Conservation (phyloP, 2,113 vertebrate genomes). For the Coracopsis vasa region DNA sequence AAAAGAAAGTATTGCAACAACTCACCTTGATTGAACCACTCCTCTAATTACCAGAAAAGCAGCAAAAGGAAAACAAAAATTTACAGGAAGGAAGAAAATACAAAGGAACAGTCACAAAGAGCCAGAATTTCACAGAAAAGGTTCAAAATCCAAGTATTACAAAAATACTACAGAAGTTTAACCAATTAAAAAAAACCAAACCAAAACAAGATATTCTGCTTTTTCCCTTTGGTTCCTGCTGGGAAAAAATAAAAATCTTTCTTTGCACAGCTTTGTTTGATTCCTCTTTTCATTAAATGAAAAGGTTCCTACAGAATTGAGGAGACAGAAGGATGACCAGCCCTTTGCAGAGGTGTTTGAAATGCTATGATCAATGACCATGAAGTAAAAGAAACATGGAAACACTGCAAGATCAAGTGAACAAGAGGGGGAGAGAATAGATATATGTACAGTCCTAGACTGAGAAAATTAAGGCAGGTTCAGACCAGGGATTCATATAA, state of each 20-base stretch:
- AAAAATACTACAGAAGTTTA: neutral
- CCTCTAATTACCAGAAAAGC: slow-evolving; percentile 92
- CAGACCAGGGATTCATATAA: neutral
- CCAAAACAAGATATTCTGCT: neutral
- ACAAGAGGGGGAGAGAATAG: neutral
- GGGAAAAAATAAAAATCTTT: neutral
- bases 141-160: slow-evolving; percentile 4
- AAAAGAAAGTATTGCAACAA: slow-evolving; percentile 64
- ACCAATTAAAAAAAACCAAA: neutral
- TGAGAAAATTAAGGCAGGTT: neutral
- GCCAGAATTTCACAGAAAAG: slow-evolving; percentile 55
- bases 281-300: neutral
- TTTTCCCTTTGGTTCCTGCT: neutral
- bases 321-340: neutral
- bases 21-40: slow-evolving; percentile 99
- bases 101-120: slow-evolving; percentile 78
- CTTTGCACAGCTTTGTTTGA: neutral
- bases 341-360: neutral
- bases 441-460: neutral
- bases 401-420: neutral
- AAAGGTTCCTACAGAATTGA: neutral
- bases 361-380: slow-evolving; percentile 26
- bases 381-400: slow-evolving; percentile 26
- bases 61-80: slow-evolving; percentile 80
- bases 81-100: slow-evolving; percentile 76